Evolutionary conservation across 2,888 invertebrate genomes (phyloP).

Genomic region (Oeneis ivallda): DNA sequence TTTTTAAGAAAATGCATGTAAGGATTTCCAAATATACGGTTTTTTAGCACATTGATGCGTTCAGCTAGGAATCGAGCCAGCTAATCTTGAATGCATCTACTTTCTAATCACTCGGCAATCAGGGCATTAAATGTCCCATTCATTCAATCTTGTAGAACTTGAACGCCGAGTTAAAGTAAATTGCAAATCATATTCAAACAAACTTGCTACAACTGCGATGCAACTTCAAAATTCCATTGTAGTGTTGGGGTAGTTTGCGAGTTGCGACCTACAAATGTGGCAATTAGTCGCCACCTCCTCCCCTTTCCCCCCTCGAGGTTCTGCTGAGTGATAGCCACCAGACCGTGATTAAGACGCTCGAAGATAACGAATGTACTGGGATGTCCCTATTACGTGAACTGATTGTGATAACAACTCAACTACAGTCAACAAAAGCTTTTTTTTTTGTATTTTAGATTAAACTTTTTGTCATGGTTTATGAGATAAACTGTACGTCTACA

Average conservation of each 20-base stretch:
- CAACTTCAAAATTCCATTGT: conserved; percentile 30
- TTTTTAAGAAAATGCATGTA: too few species aligned
- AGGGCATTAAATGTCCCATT: too few species aligned
- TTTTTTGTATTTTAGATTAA: too few species aligned
- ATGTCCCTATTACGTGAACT: conserved; percentile 45
- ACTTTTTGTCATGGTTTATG: too few species aligned
- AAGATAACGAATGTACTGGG: conserved; percentile 58
- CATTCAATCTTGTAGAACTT: neutral
- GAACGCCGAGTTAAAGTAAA: neutral
- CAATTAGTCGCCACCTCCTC: conserved; percentile 57
- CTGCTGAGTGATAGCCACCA: conserved; percentile 61
- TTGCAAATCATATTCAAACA: conserved; percentile 6
- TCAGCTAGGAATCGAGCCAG: neutral
- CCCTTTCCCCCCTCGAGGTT: conserved; percentile 38
- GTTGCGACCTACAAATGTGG: conserved; percentile 68
- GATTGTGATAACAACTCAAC: conserved; percentile 3
- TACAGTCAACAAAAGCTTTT: too few species aligned
- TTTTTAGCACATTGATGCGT: too few species aligned
- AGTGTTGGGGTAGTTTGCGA: conserved; percentile 33
- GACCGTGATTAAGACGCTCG: conserved; percentile 69
- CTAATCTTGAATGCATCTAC: too few species aligned
- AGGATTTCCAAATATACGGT: too few species aligned
- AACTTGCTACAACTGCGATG: conserved; percentile 2
- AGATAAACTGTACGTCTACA: too few species aligned
- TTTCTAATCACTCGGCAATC: too few species aligned